Base-by-base conservation (phyloP, 2,797 vertebrate species). In the Macroramphosus scolopax region DNA sequence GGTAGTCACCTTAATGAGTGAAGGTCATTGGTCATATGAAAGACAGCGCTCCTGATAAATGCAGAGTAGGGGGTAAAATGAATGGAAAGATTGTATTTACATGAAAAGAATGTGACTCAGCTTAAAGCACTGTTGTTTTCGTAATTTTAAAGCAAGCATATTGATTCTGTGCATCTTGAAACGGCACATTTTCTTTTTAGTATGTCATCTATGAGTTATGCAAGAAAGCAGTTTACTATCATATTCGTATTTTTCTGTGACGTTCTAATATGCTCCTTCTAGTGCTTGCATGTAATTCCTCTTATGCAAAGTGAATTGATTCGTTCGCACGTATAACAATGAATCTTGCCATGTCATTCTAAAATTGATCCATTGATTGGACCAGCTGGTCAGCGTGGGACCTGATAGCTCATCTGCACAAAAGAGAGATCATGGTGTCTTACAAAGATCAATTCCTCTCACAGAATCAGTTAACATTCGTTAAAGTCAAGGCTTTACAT, bases 361-460 rank as follows among this genome's bases (percentile, higher is more conserved):
- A 73, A 20, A 26, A 88, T 88, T 84, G 89, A 89, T 89, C 72
- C 46, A 89, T 86, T 82, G 87, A 89, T 88, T 63, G 48, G 67
- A 51, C 41, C 84, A 88, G 78, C 80, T 84, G 81, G 67, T 61
- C 64, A 69, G 54, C 69, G 24, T 35, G 55, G 43, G 52, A 52
- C 32, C 40, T 64, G 43, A 61, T 67, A 63, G 51, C 72, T 73
- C 80, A 82, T 68, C 75, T 80, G 72, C 64, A 64, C 70, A 75
- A 80, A 75, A 75, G 59, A 70, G 46, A 71, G 61, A 80, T 67
- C 58, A 43, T 58, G 50, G 65, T 61, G 39, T 42, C 33, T 49
- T 32, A 46, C 17, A 51, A 45, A 54, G 63, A 79, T 86, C 68
- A 78, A 72, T 81, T 50, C 40, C 35, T 66, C 60, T 67, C 47